phyloP scores from a whole-genome alignment of 2,888 invertebrate species.

The Hecatera dysodea region DNA sequence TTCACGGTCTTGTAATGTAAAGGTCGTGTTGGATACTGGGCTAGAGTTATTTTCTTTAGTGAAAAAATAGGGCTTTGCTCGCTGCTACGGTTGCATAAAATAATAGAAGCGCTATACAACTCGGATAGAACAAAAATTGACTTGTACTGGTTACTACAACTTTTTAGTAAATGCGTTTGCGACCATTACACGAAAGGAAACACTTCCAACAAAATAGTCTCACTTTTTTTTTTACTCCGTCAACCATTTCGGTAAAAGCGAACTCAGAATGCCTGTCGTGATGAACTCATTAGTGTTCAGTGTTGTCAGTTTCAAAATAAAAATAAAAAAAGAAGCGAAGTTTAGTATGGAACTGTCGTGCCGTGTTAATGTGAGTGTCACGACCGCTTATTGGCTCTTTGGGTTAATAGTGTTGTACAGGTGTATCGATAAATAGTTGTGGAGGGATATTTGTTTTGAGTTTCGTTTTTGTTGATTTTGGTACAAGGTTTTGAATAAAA shows the following conservation, averaged over 20 bases:
- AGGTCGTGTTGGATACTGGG: conserved; percentile 20
- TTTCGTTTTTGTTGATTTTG: too few relatives aligned
- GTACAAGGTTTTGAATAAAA: too few relatives aligned
- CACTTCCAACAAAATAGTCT: background rate
- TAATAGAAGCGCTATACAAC: too few relatives aligned
- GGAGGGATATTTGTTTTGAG: background rate
- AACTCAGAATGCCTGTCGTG: conserved; percentile 49
- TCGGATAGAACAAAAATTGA: too few relatives aligned
- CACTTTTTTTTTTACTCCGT: background rate
- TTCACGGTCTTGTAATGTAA: conserved; percentile 26
- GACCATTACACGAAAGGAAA: background rate
- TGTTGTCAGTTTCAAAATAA: conserved; percentile 53
- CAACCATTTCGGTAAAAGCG: conserved; percentile 36
- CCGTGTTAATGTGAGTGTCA: conserved; percentile 82
- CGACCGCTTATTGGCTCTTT: conserved; percentile 82
- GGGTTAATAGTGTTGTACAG: conserved; percentile 72
- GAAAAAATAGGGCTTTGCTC: background rate
- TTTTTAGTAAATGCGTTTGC: background rate
- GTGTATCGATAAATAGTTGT: conserved; percentile 58
- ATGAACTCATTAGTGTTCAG: conserved; percentile 43
- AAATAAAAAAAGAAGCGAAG: conserved; percentile 38
- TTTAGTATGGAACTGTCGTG: conserved; percentile 71
- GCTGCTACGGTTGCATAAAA: too few relatives aligned
- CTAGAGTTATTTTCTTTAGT: background rate
- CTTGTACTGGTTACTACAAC: too few relatives aligned